Base-by-base conservation (phyloP, 92 coral and sea anemone genomes). In the Montipora capitata region DNA sequence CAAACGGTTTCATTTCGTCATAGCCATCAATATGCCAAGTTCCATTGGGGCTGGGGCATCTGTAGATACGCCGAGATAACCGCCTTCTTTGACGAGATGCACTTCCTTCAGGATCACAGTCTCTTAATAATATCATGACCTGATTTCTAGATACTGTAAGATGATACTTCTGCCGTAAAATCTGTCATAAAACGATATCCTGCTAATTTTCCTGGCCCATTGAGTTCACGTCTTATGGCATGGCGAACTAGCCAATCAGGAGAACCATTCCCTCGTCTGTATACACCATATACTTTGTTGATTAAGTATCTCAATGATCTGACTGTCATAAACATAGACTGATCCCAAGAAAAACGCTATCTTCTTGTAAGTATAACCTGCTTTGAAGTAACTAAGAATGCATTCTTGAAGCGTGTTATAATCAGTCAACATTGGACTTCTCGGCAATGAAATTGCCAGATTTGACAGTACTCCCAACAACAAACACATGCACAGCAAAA, bases 1-100 rank as follows among this genome's bases (percentile, higher is more conserved):
- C 20, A 18, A 18, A 18, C 0, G 20, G 20, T 18, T 84, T 66
- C n/a, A n/a, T n/a, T n/a, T n/a, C n/a, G n/a, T n/a, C n/a, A n/a
- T n/a, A n/a, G n/a, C n/a, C n/a, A n/a, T n/a, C n/a, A n/a, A n/a
- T n/a, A n/a, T n/a, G n/a, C 89, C 89, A 84, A 16, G 66, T 64
- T 12, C 63, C 82, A 44, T 84, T 84, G n/a, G 76, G 54, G 2
- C 82, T 74, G n/a, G 89, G 79, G 58, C 87, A 82, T 70, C 78
- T 73, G 78, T 73, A 73, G 77, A 72, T 72, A 42, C 77, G 57
- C 58, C 78, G 59, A 40, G 78, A 42, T 40, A 73, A 72, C 57
- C 78, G 35, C n/a, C n/a, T n/a, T n/a, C n/a, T n/a, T n/a, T n/a
- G n/a, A n/a, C n/a, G n/a, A n/a, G n/a, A n/a, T n/a, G n/a, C n/a